Conservation (phyloP, 2,888 invertebrate genomes). For the Parasteatoda lunata region DNA sequence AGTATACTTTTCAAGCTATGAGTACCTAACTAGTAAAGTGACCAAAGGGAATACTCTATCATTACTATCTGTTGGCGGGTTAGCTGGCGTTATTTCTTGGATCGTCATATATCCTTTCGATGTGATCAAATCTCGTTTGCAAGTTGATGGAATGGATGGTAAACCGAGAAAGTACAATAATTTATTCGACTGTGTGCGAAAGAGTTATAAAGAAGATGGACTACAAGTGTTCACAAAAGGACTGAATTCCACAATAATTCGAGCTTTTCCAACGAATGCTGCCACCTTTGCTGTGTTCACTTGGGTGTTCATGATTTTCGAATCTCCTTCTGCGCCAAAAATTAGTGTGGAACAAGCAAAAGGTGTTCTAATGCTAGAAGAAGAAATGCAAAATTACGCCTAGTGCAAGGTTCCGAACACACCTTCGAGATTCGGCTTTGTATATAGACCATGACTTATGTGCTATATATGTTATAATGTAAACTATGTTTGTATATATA, state of each 20-base stretch:
- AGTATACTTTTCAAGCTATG: conserved; percentile 89
- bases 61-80: conserved; percentile 87
- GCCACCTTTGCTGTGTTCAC: conserved; percentile 91
- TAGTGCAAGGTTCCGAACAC: not conserved
- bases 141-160: conserved; percentile 76
- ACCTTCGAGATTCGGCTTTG: no score
- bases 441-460: no score
- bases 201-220: conserved; percentile 83
- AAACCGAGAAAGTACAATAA: conserved; percentile 79
- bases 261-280: conserved; percentile 95
- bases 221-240: conserved; percentile 83
- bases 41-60: conserved; percentile 77
- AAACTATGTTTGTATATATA: no score
- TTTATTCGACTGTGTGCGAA: conserved; percentile 83
- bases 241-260: conserved; percentile 83
- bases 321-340: conserved; percentile 18
- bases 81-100: conserved; percentile 91
- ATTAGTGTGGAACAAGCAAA: conserved; percentile 30
- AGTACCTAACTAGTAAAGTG: conserved; percentile 75
- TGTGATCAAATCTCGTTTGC: conserved; percentile 90
- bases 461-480: no score
- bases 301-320: conserved; percentile 75
- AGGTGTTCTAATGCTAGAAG: conserved; percentile 40
- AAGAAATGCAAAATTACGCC: conserved; percentile 41
- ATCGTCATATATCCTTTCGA: conserved; percentile 89